These are phyloP conservation scores for Sceloporus undulatus DNA, from an alignment of 2,113 vertebrate species.

Conservation along the genomic window DNA sequence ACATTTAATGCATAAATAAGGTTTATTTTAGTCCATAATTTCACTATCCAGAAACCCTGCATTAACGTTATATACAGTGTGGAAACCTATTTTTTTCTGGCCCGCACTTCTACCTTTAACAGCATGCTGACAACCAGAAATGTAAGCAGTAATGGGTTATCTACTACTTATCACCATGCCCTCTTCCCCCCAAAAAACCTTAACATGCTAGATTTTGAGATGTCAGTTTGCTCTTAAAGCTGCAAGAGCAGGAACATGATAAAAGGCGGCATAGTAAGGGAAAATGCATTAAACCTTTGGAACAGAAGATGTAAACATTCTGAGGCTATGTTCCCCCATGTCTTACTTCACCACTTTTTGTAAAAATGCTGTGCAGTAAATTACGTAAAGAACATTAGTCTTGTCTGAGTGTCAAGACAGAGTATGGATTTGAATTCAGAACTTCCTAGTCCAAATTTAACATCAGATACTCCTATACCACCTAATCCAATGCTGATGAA, in stretches of 20 bases:
- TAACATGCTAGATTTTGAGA: background rate
- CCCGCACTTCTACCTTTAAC: background rate
- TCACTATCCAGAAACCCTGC: background rate
- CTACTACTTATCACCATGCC: too few relatives aligned
- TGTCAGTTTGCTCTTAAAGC: background rate
- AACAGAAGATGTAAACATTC: background rate
- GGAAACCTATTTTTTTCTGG: background rate
- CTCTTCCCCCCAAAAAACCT: background rate
- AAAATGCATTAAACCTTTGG: background rate
- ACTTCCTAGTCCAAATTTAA: background rate
- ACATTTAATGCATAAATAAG: background rate
- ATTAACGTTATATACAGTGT: background rate
- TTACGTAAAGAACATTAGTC: background rate
- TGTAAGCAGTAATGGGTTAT: background rate
- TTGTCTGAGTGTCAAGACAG: background rate
- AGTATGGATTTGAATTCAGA: background rate
- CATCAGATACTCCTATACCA: background rate
- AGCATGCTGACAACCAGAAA: background rate
- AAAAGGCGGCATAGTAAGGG: background rate
- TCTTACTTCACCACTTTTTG: background rate
- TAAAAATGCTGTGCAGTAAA: background rate
- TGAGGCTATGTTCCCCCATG: background rate
- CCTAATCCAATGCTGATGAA: too few relatives aligned
- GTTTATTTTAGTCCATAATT: background rate
- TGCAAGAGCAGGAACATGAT: background rate